Evolutionary conservation across 2,888 invertebrate species (phyloP), one percentile per base, ranked within the genome.

Genomic region (Nipponacmea schrenckii): DNA sequence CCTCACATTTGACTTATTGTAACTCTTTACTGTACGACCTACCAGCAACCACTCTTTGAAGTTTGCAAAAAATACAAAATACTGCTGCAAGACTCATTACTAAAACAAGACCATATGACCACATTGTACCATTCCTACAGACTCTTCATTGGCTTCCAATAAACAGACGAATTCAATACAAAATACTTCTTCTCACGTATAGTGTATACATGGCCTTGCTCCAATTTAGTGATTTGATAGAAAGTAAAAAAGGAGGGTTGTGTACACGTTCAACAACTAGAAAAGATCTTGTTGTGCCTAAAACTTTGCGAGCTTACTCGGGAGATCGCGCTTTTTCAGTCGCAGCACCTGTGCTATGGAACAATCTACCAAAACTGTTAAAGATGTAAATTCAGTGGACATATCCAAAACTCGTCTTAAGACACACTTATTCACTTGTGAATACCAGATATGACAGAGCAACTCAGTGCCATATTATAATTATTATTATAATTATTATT

Each of bases 71-170:
- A 14, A 10, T 65, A 14, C 65, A 65, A 20, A 65, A 65, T 17
- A 65, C 65, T 65, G 65, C 65, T 31, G 65, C 65, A 39, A 65
- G 39, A n/a, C 39, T 65, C 24, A 45, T 39, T 20, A 65, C 65
- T 39, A 39, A 8, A 45, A 65, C 65, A 44, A 39, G 12, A 24
- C 39, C 24, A n/a, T n/a, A 20, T 5, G 14, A 31, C 15, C 17
- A 65, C 20, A 44, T 65, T 14, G 14, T 10, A 39, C 65, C 65
- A 17, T 27, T 65, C 15, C 65, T 65, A 12, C 39, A 14, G 12
- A 27, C 65, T 44, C 65, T 65, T 15, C 65, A 65, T 45, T 65
- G 65, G 65, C 65, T 65, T 65, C 65, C 65, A 10, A 44, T 65
- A 39, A 24, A 14, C 5, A 20, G 44, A 26, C 14, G 65, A 65